Base-by-base conservation (phyloP, 2,888 invertebrate species). In the Limnephilus lunatus region DNA sequence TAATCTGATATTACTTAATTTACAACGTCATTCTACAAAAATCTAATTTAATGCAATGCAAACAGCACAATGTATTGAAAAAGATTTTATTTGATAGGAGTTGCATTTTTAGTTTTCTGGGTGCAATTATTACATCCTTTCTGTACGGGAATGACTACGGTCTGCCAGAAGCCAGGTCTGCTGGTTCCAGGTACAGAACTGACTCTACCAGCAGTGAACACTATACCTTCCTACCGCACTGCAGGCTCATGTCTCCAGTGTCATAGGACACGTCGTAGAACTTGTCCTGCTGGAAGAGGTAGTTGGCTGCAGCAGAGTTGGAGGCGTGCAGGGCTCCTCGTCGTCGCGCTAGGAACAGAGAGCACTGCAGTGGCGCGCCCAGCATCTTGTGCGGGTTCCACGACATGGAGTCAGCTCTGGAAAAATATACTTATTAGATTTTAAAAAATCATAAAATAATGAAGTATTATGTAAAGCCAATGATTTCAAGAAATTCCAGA, bases 311-410 rank as follows among this genome's bases (percentile, higher is more conserved):
- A 0, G 97, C 97, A 31, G 97, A 97, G 94, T 98, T 98, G 87
- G 97, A 97, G 92, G 96, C 95, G 94, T 97, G 97, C 88, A 98
- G 95, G 3, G 97, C 94, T 0, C 97, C 96, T 93, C 96, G 96
- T 91, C 97, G 95, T 44, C 96, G 96, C 19, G 97, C 96, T 31
- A 98, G 95, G 94, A 98, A 97, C 86, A 97, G 94, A 0, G 98
- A 97, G 94, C 98, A 98, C 94, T 98, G 98, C 53, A 98, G 95
- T 0, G 98, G 98, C 0, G 97, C 97, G 11, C 98, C 98, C 19
- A 98, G 96, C 96, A 98, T 97, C 95, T 98, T 98, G 95, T 98
- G 98, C 0, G 98, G 98, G 96, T 98, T 98, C 98, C 98, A 98
- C 0, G 98, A 96, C 93, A 98, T 96, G 0, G 98, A 98, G 94